phyloP scores from a whole-genome alignment of 2,797 vertebrate genomes.

The Anguilla obscura region DNA sequence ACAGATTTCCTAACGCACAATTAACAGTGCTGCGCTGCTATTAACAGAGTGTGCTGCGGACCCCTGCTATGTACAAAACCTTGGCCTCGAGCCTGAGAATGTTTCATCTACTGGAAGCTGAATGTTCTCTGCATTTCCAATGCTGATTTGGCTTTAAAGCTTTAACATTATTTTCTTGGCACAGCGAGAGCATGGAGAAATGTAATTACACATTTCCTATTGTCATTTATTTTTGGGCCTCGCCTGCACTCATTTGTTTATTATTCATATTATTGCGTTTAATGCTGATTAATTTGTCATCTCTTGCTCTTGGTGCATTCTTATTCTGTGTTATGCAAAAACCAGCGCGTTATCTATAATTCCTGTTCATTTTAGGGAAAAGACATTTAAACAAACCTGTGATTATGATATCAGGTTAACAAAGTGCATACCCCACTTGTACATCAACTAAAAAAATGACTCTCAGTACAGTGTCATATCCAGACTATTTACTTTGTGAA shows the following conservation, averaged over 20 bases:
- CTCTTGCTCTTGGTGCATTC: background rate
- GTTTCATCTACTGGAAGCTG: background rate
- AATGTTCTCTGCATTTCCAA: background rate
- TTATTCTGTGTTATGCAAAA: background rate
- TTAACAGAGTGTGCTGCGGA: background rate
- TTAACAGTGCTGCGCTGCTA: background rate
- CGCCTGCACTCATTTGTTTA: background rate
- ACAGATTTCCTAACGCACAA: background rate
- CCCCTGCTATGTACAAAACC: background rate
- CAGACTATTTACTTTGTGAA: too few relatives aligned
- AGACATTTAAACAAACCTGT: background rate
- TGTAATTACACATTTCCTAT: conserved; percentile 1
- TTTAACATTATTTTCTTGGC: conserved; percentile 5
- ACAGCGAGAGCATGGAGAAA: background rate
- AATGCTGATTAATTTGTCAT: background rate
- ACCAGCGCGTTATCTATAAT: background rate
- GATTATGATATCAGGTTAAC: background rate
- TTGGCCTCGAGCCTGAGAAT: background rate
- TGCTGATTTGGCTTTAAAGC: background rate
- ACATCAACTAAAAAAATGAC: background rate
- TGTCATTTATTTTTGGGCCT: background rate
- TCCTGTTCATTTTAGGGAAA: background rate
- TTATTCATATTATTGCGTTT: background rate
- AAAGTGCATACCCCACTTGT: background rate
- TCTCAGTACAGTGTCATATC: background rate